A percentile compares a stretch with the other conserved stretches of the same genome.
These are phyloP conservation scores for Drosophila anceps DNA, from an alignment of 2,888 invertebrate species.

Conservation along the genomic window DNA sequence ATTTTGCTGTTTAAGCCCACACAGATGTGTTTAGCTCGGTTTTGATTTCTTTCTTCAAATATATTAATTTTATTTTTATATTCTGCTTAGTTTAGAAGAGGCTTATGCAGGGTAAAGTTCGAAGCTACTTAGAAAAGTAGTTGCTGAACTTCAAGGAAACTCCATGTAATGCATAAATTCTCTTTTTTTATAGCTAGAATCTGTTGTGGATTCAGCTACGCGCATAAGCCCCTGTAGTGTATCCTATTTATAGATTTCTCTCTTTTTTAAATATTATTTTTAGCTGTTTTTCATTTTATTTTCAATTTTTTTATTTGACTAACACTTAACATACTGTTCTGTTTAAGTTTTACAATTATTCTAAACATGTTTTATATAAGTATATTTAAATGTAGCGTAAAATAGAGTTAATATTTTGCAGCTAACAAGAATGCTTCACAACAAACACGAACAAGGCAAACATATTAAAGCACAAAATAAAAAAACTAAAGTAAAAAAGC, in stretches of 20 bases:
- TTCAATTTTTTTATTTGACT: slow-evolving; percentile 54
- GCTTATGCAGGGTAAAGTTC: slow-evolving; percentile 37
- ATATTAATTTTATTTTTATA: slow-evolving; percentile 9
- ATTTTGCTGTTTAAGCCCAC: slow-evolving; percentile 62
- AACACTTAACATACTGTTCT: slow-evolving; percentile 62
- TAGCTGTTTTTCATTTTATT: slow-evolving; percentile 21
- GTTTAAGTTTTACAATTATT: slow-evolving; percentile 46
- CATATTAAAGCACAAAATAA: slow-evolving; percentile 16
- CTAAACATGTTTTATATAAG: slow-evolving; percentile 38
- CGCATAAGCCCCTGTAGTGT: slow-evolving; percentile 53
- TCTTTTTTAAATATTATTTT: slow-evolving; percentile 19
- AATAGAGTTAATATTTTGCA: slow-evolving; percentile 56
- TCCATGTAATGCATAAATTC: slow-evolving; percentile 23
- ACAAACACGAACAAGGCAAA: slow-evolving; percentile 30
- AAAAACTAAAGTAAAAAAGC: slow-evolving; percentile 26
- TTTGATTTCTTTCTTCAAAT: slow-evolving; percentile 42
- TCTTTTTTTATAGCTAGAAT: slow-evolving; percentile 18
- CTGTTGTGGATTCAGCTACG: slow-evolving; percentile 18
- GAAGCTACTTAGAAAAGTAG: slow-evolving; percentile 24
- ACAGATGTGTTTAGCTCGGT: slow-evolving; percentile 28
- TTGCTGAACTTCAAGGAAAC: slow-evolving; percentile 21
- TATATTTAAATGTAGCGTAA: slow-evolving; percentile 52
- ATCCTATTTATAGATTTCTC: slow-evolving; percentile 34
- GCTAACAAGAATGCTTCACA: slow-evolving; percentile 43
- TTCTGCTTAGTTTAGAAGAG: slow-evolving; percentile 37